Conservation (phyloP, 2,113 vertebrate species). For the Salvelinus fontinalis region DNA sequence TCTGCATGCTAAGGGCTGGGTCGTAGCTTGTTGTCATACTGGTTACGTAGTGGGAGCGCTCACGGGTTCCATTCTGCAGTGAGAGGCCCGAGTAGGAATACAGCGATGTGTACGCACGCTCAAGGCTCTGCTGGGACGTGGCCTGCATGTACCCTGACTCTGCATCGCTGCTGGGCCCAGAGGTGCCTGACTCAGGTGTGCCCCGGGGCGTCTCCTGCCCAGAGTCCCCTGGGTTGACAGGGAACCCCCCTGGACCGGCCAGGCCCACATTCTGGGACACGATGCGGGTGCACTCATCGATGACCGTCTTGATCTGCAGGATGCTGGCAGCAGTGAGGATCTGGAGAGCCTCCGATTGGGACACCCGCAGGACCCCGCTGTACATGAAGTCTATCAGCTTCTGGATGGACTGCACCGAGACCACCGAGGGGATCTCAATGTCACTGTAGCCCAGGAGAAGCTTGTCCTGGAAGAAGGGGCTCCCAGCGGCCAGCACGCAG, state of each 20-base stretch:
- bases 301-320: constrained; percentile 99
- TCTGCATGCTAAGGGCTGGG: constrained; percentile 82
- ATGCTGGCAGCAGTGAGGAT: constrained; percentile 99
- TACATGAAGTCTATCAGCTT: constrained; percentile 99
- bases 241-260: constrained; percentile 79
- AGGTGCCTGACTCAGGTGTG: constrained; percentile 95
- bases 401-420: constrained; percentile 97
- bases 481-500: constrained; percentile 98
- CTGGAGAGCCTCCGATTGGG: constrained; percentile 95
- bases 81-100: constrained; percentile 83
- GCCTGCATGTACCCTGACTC: constrained; percentile 94
- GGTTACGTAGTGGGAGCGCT: constrained; percentile 87
- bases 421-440: constrained; percentile 99
- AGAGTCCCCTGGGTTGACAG: constrained; percentile 86
- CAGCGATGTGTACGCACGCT: constrained; percentile 89
- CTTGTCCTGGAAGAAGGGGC: constrained; percentile 99
- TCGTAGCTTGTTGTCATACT: constrained; percentile 78
- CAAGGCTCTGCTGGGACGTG: constrained; percentile 88
- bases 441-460: constrained; percentile 99
- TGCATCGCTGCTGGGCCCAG: constrained; percentile 95
- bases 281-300: constrained; percentile 98
- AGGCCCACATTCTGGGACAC: constrained; percentile 93
- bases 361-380: constrained; percentile 94
- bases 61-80: constrained; percentile 94
- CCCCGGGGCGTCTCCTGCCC: constrained; percentile 95